Conservation (phyloP, 2,113 vertebrate species). For the Epinephelus moara region DNA sequence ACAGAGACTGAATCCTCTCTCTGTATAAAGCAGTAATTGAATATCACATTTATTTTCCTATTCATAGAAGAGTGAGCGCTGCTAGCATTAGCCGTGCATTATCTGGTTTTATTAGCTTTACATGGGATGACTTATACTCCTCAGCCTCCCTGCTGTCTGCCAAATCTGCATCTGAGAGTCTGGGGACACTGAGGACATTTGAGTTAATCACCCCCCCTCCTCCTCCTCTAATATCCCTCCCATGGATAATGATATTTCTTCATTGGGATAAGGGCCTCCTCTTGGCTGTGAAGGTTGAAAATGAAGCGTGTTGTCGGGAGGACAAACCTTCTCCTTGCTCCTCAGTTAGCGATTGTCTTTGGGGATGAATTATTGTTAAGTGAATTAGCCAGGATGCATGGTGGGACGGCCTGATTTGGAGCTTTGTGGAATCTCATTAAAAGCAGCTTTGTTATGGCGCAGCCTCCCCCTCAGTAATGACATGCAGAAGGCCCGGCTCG, state of each 20-base stretch:
- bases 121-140: conserved; percentile 48
- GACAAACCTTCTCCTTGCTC: conserved; percentile 63
- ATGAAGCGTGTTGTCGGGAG: conserved; percentile 62
- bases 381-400: conserved; percentile 76
- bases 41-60: conserved; percentile 57
- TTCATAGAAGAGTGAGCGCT: conserved; percentile 37
- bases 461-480: conserved; percentile 70
- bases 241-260: conserved; percentile 77
- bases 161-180: conserved; percentile 71
- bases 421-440: conserved; percentile 84
- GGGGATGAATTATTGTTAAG: conserved; percentile 80
- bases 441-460: conserved; percentile 76
- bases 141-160: conserved; percentile 40
- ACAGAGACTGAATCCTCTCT: background rate
- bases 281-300: conserved; percentile 77
- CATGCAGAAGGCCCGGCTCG: conserved; percentile 64
- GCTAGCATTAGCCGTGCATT: conserved; percentile 53
- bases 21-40: conserved; percentile 63
- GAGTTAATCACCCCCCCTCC: conserved; percentile 73
- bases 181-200: conserved; percentile 73
- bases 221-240: conserved; percentile 52
- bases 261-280: conserved; percentile 48
- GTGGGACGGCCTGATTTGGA: conserved; percentile 64
- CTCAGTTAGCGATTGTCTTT: conserved; percentile 70
- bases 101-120: conserved; percentile 35